A percentile compares a stretch with the other conserved stretches of the same genome.
These are phyloP conservation scores for Eurypyga helias DNA, from an alignment of 2,113 vertebrate genomes.

Conservation along the genomic window DNA sequence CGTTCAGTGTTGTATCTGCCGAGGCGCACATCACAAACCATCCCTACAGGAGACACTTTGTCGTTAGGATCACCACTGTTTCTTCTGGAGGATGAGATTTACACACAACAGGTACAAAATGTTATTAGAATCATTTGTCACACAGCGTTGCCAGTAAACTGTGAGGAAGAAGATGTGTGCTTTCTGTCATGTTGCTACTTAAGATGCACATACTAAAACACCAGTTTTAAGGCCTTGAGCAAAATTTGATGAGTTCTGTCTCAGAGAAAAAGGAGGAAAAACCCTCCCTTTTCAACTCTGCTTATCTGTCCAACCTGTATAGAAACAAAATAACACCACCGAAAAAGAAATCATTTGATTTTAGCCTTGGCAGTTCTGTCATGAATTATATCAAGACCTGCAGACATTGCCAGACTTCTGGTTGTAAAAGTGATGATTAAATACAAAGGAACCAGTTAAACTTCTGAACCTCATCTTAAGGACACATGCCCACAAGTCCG, in stretches of 20 bases:
- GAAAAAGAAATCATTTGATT: slow-evolving; percentile 63
- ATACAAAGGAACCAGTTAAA: neutral
- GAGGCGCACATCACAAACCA: neutral
- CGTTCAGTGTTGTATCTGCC: neutral
- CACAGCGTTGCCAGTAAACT: neutral
- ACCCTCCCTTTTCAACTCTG: neutral
- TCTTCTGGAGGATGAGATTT: slow-evolving; percentile 5
- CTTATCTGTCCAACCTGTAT: slow-evolving; percentile 10
- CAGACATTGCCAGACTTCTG: slow-evolving; percentile 36
- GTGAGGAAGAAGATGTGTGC: neutral
- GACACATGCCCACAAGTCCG: neutral
- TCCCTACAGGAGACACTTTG: neutral
- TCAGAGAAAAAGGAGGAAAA: neutral
- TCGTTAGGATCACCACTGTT: neutral
- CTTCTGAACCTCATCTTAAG: neutral
- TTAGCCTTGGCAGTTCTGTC: slow-evolving; percentile 63
- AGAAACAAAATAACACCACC: slow-evolving; percentile 52
- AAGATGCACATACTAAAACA: neutral
- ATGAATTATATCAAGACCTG: slow-evolving; percentile 51
- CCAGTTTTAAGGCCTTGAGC: neutral
- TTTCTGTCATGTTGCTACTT: slow-evolving; percentile 29
- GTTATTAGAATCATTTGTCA: slow-evolving; percentile 32
- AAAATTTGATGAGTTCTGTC: slow-evolving; percentile 4
- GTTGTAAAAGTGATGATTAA: neutral
- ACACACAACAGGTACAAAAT: neutral